A percentile compares a stretch with the other conserved stretches of the same genome.
Evolutionary conservation across 2,113 vertebrate species (phyloP).

Genomic region (Erythrolamprus reginae): DNA sequence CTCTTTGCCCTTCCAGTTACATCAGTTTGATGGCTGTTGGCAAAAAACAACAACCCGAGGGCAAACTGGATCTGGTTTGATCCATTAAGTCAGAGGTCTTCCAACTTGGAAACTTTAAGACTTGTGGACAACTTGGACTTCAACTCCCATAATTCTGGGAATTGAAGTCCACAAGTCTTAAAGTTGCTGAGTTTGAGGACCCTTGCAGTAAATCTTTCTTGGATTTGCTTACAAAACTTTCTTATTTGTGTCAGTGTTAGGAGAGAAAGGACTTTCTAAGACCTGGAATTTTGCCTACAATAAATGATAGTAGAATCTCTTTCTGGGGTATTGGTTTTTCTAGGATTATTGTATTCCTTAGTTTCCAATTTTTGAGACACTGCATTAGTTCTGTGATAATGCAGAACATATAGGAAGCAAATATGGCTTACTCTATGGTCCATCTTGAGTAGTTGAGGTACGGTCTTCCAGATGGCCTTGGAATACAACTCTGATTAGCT

Average conservation of each 20-base stretch:
- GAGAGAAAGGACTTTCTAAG: neutral
- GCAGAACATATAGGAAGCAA: neutral
- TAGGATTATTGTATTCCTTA: too few species aligned
- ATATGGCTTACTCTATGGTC: neutral
- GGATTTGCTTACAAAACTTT: neutral
- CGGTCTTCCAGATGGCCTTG: neutral
- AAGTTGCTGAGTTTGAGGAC: too few species aligned
- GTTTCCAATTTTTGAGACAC: neutral
- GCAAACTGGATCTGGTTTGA: neutral
- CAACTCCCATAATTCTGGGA: too few species aligned
- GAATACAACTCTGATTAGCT: neutral
- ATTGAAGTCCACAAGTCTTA: too few species aligned
- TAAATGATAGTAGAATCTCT: neutral
- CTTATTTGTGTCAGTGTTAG: neutral
- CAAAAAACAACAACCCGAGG: neutral
- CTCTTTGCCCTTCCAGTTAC: neutral
- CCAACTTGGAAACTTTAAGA: too few species aligned
- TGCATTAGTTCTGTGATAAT: neutral
- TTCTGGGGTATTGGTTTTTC: neutral
- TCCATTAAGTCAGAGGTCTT: neutral
- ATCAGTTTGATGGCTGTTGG: neutral
- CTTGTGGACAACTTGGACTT: too few species aligned
- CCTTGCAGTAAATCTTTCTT: neutral
- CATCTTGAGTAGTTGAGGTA: neutral
- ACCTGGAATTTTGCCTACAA: too few species aligned